Percentiles rank a stretch among this genome's conserved stretches.
phyloP scores from a whole-genome alignment of 2,888 invertebrate species.

The Gnatocerus cornutus region DNA sequence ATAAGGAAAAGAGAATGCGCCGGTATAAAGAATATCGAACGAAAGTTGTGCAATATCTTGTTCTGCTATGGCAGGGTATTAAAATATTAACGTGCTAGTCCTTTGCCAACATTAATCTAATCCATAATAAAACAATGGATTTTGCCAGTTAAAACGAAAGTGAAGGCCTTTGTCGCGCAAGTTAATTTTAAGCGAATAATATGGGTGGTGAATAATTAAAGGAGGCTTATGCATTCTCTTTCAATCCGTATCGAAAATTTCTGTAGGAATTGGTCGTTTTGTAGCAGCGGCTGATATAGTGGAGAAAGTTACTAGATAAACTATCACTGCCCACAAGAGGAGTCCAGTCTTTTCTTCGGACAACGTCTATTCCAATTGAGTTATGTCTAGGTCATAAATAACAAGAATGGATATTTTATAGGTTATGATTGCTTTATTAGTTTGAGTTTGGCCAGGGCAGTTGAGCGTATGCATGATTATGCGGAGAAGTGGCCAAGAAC shows the following conservation, averaged over 20 bases:
- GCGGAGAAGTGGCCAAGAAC: constrained; percentile 35
- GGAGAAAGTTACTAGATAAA: constrained; percentile 42
- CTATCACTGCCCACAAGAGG: constrained; percentile 39
- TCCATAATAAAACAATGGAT: constrained; percentile 40
- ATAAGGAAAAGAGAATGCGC: background rate
- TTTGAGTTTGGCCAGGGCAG: constrained; percentile 32
- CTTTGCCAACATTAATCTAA: constrained; percentile 36
- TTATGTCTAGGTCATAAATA: constrained; percentile 31
- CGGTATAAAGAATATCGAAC: constrained; percentile 1
- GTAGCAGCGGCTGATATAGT: constrained; percentile 31
- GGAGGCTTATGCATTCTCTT: constrained; percentile 32
- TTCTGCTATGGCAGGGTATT: constrained; percentile 22
- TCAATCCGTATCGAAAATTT: constrained; percentile 29
- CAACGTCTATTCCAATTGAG: constrained; percentile 38
- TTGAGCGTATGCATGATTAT: constrained; percentile 38
- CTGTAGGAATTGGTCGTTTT: constrained; percentile 19
- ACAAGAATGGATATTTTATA: constrained; percentile 38
- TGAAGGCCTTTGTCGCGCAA: constrained; percentile 36
- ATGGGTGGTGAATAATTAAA: constrained; percentile 34
- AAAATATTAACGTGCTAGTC: constrained; percentile 33
- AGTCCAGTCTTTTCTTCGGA: constrained; percentile 25
- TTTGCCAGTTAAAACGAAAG: constrained; percentile 37
- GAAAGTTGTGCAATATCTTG: constrained; percentile 12
- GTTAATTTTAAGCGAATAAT: constrained; percentile 40
- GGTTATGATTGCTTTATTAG: constrained; percentile 44